Conservation (phyloP, 2,888 invertebrate species). For the Limnephilus marmoratus region DNA sequence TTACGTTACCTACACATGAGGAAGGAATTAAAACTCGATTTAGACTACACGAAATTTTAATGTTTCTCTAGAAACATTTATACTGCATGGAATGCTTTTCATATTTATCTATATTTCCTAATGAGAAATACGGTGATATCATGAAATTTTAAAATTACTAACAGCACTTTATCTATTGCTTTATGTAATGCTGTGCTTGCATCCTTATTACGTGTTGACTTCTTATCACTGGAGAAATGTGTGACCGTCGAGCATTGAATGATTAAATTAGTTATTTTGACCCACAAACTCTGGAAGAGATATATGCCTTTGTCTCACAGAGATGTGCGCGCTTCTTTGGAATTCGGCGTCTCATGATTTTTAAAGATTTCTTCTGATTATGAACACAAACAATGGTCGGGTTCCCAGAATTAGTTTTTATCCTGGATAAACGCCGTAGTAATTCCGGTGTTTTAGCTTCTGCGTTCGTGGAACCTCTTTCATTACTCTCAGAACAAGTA, state of each 20-base stretch:
- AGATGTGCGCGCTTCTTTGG: slow-evolving; percentile 18
- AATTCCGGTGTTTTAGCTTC: slow-evolving; percentile 44
- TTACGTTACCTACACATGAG: background rate
- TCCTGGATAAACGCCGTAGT: slow-evolving; percentile 51
- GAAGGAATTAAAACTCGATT: background rate
- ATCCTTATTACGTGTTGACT: background rate
- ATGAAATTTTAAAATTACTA: background rate
- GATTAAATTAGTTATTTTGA: background rate
- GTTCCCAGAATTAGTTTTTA: slow-evolving; percentile 61
- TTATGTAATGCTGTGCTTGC: background rate
- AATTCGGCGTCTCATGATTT: slow-evolving; percentile 52
- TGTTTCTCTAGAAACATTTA: background rate
- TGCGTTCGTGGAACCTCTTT: slow-evolving; percentile 15
- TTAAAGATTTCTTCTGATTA: slow-evolving; percentile 58
- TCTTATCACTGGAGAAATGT: background rate
- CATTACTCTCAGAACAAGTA: background rate
- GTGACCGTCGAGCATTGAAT: background rate
- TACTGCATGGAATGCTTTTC: background rate
- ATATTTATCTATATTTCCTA: background rate
- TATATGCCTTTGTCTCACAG: background rate
- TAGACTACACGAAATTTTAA: background rate
- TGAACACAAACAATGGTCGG: slow-evolving; percentile 46
- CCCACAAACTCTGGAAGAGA: background rate
- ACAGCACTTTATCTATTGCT: background rate
- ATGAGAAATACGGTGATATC: background rate